Conservation (phyloP, 92 coral and sea anemone species). For the Scolanthus callimorphus region DNA sequence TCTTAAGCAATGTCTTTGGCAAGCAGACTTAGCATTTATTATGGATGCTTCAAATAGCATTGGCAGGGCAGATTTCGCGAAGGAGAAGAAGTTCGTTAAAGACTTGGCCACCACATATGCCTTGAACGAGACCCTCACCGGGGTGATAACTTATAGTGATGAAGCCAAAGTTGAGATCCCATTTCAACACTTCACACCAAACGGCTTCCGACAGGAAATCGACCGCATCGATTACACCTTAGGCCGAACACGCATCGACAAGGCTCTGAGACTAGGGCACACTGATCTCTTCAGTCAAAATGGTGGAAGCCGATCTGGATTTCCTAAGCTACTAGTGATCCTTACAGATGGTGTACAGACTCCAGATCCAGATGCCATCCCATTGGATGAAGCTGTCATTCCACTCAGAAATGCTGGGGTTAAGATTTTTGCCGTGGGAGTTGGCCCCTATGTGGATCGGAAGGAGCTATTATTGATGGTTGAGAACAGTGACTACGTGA, state of each 20-base stretch:
- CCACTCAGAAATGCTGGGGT: slow-evolving; percentile 66
- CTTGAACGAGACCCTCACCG: slow-evolving; percentile 48
- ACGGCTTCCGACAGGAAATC: slow-evolving; percentile 42
- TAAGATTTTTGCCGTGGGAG: slow-evolving; percentile 50
- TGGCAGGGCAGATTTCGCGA: slow-evolving; percentile 47
- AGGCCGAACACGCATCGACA: slow-evolving; percentile 70
- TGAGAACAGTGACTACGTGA: slow-evolving; percentile 42
- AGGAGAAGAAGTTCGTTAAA: slow-evolving; percentile 61
- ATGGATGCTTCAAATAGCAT: slow-evolving; percentile 79
- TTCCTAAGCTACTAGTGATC: slow-evolving; percentile 49
- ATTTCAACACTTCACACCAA: slow-evolving; percentile 29
- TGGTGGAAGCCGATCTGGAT: slow-evolving; percentile 14
- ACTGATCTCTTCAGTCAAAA: slow-evolving; percentile 16
- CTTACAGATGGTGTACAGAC: slow-evolving; percentile 71
- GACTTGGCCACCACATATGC: slow-evolving; percentile 50
- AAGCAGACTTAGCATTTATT: slow-evolving; percentile 41
- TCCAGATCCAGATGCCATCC: slow-evolving; percentile 55
- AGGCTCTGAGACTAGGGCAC: slow-evolving; percentile 42
- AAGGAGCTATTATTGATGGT: slow-evolving; percentile 51
- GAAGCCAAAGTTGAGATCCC: slow-evolving; percentile 37
- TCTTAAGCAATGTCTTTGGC: slow-evolving; percentile 19
- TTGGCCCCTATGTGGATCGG: slow-evolving; percentile 34
- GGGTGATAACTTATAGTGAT: slow-evolving; percentile 56
- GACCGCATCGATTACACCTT: slow-evolving; percentile 40
- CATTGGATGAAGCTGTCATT: slow-evolving; percentile 49